These are phyloP conservation scores for Cryptocephalus primarius DNA, from an alignment of 2,888 invertebrate species.

Conservation along the genomic window DNA sequence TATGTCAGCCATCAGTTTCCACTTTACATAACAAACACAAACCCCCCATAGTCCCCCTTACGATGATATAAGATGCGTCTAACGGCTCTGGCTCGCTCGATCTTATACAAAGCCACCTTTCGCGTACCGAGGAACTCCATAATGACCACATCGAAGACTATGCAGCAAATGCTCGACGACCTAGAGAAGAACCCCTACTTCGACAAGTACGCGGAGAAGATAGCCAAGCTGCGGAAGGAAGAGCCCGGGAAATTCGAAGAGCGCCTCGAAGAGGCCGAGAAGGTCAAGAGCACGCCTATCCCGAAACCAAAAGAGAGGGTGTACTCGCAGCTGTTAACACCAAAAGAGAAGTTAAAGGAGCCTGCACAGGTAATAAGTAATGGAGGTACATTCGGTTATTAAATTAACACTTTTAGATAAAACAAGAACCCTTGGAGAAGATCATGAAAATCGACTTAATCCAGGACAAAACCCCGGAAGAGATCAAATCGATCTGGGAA, in stretches of 20 bases:
- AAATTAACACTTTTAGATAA: conserved; percentile 2
- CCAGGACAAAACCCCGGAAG: conserved; percentile 54
- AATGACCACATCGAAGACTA: conserved; percentile 34
- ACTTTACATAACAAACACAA: no score
- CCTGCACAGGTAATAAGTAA: conserved; percentile 5
- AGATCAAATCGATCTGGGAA: conserved; percentile 68
- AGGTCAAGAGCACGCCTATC: conserved; percentile 34
- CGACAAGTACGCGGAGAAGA: conserved; percentile 70
- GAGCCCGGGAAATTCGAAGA: conserved; percentile 64
- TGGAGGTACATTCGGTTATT: no score
- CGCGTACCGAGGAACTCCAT: conserved; percentile 22
- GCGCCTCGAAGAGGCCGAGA: conserved; percentile 46
- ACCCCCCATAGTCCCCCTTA: no score
- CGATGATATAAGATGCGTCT: conserved; percentile 15
- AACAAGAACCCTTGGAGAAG: conserved; percentile 46
- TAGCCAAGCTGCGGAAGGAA: conserved; percentile 60
- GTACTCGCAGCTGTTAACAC: conserved; percentile 54
- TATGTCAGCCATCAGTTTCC: no score
- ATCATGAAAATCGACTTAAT: conserved; percentile 72
- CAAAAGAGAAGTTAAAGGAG: conserved; percentile 39
- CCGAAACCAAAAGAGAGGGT: conserved; percentile 38
- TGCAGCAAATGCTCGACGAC: conserved; percentile 44
- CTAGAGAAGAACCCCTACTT: conserved; percentile 63
- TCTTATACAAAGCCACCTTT: conserved; percentile 18
- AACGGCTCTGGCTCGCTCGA: conserved; percentile 17